Evolutionary conservation across 1,140 invertebrate species (phyloP).

Genomic region (Anastrepha ludens): DNA sequence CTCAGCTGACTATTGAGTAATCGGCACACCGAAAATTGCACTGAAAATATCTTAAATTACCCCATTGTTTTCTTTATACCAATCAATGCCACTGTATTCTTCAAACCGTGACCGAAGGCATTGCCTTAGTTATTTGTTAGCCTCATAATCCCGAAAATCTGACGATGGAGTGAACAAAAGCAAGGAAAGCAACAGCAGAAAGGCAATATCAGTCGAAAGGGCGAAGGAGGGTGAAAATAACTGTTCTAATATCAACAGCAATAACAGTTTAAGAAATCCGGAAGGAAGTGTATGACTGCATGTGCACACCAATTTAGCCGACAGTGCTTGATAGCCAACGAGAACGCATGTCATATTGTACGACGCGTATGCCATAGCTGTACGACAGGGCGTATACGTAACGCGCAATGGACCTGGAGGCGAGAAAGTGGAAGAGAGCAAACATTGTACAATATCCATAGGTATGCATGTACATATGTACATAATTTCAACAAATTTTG

Average conservation of each 20-base stretch:
- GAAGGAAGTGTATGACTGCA: neutral
- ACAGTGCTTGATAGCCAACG: neutral
- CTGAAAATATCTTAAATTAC: no score
- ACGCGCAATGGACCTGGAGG: neutral
- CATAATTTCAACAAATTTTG: neutral
- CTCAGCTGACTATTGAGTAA: no score
- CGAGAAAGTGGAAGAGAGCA: neutral
- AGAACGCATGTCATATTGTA: neutral
- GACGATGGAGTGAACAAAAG: no score
- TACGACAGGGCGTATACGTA: slow-evolving; percentile 1
- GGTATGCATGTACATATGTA: neutral
- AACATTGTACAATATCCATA: neutral
- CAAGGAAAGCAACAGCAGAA: no score
- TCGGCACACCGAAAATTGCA: no score
- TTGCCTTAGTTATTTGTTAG: no score
- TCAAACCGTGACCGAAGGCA: no score
- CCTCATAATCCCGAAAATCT: no score
- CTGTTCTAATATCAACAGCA: neutral
- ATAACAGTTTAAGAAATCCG: slow-evolving; percentile 19
- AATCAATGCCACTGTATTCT: no score
- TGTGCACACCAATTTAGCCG: neutral
- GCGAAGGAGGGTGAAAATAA: no score
- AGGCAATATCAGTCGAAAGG: no score
- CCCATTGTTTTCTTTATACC: no score
- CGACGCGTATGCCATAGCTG: neutral